phyloP scores from a whole-genome alignment of 2,797 vertebrate genomes.

The Coracias cyanogaster region DNA sequence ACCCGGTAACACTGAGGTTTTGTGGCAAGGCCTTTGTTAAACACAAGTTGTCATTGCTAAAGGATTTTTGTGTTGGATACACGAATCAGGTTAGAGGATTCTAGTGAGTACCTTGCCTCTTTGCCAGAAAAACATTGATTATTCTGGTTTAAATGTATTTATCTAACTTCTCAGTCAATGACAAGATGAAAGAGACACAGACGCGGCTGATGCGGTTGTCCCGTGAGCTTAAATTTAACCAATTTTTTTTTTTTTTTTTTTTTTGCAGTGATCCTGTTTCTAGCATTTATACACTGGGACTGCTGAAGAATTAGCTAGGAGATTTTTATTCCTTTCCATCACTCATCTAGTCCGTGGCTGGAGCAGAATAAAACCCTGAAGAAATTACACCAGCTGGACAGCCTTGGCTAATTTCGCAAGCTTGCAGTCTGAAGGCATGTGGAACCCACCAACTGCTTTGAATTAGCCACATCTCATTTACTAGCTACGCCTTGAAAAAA shows the following conservation, averaged over 20 bases:
- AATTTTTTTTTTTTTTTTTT: not conserved
- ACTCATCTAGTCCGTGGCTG: not conserved
- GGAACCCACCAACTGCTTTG: not conserved
- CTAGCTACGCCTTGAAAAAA: not conserved
- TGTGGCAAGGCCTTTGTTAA: slow-evolving; percentile 16
- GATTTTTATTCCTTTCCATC: not conserved
- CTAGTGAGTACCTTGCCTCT: accelerated
- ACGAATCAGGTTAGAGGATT: not conserved
- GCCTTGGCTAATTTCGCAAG: not conserved
- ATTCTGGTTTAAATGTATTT: not conserved
- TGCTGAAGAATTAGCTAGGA: not conserved
- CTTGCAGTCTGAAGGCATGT: not conserved
- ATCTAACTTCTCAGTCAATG: not conserved
- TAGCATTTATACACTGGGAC: not conserved
- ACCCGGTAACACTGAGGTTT: not conserved
- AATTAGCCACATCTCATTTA: not conserved
- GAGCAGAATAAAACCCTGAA: not conserved
- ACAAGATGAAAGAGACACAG: not conserved
- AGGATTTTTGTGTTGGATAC: not conserved
- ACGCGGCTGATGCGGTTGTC: not conserved
- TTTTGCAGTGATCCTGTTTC: not conserved
- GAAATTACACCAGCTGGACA: slow-evolving; percentile 1
- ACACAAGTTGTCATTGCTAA: not conserved
- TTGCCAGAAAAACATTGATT: not conserved
- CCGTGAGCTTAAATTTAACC: not conserved